Conservation (phyloP, 2,888 invertebrate species). For the Caenorhabditis imperialis region DNA sequence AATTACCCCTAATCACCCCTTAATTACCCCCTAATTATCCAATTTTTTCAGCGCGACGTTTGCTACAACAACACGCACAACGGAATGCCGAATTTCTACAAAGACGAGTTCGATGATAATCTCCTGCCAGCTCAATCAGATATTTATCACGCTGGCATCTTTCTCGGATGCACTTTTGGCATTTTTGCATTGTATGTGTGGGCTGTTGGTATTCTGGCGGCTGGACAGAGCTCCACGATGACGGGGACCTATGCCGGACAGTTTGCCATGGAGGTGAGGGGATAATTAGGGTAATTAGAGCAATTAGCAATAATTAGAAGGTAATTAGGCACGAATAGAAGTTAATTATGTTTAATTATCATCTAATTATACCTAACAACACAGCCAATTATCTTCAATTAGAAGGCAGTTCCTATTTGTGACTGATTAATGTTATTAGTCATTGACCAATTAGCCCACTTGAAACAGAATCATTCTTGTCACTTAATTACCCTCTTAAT, state of each 20-base stretch:
- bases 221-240: slow-evolving; percentile 81
- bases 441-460: too few species aligned
- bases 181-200: slow-evolving; percentile 81
- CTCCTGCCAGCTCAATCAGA: slow-evolving; percentile 66
- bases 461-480: too few species aligned
- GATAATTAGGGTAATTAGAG: too few species aligned
- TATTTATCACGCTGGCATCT: slow-evolving; percentile 78
- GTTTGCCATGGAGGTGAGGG: slow-evolving; percentile 80
- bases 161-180: slow-evolving; percentile 81
- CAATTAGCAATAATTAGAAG: slow-evolving; percentile 70
- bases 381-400: too few species aligned
- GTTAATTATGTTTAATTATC: too few species aligned
- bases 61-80: slow-evolving; percentile 64
- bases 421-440: too few species aligned
- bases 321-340: too few species aligned
- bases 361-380: too few species aligned
- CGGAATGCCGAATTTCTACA: slow-evolving; percentile 71
- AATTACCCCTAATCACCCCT: too few species aligned
- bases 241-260: slow-evolving; percentile 80
- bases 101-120: slow-evolving; percentile 65
- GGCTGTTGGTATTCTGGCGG: slow-evolving; percentile 81
- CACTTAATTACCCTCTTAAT: too few species aligned
- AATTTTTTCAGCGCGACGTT: slow-evolving; percentile 34
- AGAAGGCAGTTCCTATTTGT: too few species aligned
- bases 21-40: too few species aligned